Evolutionary conservation across 1,140 invertebrate genomes (phyloP), one percentile per base, ranked within the genome.

Genomic region (Conus betulinus): DNA sequence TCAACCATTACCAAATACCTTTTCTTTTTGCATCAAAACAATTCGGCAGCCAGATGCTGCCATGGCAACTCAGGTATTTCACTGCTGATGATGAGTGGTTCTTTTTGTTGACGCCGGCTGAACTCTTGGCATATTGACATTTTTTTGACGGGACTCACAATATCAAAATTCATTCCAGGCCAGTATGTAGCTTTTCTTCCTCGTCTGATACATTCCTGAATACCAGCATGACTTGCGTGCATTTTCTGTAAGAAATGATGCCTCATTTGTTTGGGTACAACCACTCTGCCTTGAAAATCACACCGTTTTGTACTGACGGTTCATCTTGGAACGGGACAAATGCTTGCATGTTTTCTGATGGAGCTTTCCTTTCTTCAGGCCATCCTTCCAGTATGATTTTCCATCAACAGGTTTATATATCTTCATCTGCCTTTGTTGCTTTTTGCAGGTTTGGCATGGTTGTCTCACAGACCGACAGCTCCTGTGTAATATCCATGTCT

Each of bases 241-340:
- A 89, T 51, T 71, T 51, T 71, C 0, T 39, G 23, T 23, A 84
- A 39, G 39, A 87, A 79, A 25, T 81, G 71, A 8, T n/a, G 27
- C 3, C 84, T 10, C 67, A 78, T 15, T 25, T 57, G 8, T n/a
- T 23, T 1, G 53, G 84, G 84, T n/a, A 86, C 71, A 57, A 89
- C 23, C 6, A 89, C 67, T 63, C 23, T 84, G 52, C 88, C 78
- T 86, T 89, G 13, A 78, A 39, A 25, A 89, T 78, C 8, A 86
- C 7, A 13, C 76, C 84, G 53, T 89, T 81, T 15, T 79, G 15
- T 11, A 85, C 51, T 79, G 53, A 55, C 52, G 86, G 15, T 23
- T 79, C n/a, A 25, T 89, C 88, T 10, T 55, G 4, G 53, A 85
- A 53, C 23, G 39, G 4, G 23, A 55, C 81, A 25, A 78, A 89